Base-by-base conservation (phyloP, 2,888 invertebrate genomes). In the Cryptocephalus moraei region DNA sequence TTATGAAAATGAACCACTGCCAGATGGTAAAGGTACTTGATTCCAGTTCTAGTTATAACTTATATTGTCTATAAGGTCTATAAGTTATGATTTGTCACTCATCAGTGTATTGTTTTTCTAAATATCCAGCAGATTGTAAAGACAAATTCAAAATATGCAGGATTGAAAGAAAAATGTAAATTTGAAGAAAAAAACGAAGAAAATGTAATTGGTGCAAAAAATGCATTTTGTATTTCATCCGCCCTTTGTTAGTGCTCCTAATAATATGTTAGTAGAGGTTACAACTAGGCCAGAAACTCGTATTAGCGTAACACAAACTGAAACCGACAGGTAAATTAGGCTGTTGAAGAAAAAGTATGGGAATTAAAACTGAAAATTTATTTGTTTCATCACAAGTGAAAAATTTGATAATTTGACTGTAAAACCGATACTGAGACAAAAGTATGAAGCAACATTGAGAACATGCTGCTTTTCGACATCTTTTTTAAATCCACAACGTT, bases 241-340 rank as follows among this genome's bases (percentile, higher is more conserved):
- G n/a, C n/a, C n/a, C n/a, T n/a, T 58, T 13, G 53, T 58, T 8
- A 56, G 51, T 11, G 56, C 54, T 34, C 41, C 56, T 33, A 58
- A 57, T 22, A 52, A 47, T 12, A 48, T 56, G 39, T 42, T 56
- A 9, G 40, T 51, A 8, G 48, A 52, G 31, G 45, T 47, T 22
- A 48, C 48, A 4, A 43, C 32, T 14, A 57, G 51, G 45, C 52
- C 52, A 1, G 45, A 50, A 8, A 38, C 31, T 36, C 42, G 4
- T 31, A 38, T 42, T 33, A 14, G 14, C 4, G 48, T 46, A 34
- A 53, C 49, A 14, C 56, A 58, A 47, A 58, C 56, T 1, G 49
- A 50, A 13, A 11, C 8, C 10, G 34, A 43, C 4, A 38, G 36
- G 31, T 46, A 46, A 12, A 45, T 32, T 39, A 11, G 31, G 22